phyloP scores from a whole-genome alignment of 2,797 vertebrate species.

The Cossypha caffra region DNA sequence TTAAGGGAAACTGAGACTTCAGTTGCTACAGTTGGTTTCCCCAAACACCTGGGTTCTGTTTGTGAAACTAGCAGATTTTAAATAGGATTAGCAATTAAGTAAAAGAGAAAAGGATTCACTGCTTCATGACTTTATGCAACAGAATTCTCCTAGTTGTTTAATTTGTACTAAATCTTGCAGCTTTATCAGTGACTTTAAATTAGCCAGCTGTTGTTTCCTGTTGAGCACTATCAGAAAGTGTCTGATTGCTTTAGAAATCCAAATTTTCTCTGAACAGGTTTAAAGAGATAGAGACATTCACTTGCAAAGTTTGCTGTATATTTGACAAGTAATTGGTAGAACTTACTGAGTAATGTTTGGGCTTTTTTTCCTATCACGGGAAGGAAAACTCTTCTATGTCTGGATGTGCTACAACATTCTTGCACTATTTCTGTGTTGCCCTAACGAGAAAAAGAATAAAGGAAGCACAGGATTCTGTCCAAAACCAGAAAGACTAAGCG shows the following conservation, averaged over 20 bases:
- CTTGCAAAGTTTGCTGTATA: neutral
- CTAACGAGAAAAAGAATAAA: neutral
- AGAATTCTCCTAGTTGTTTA: neutral
- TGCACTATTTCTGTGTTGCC: neutral
- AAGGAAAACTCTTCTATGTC: neutral
- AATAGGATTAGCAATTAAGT: neutral
- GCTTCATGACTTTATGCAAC: neutral
- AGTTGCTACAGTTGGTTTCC: neutral
- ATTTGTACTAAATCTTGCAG: neutral
- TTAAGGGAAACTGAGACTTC: neutral
- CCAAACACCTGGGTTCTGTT: neutral
- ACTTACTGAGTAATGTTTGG: neutral
- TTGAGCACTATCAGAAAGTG: neutral
- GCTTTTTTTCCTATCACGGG: neutral
- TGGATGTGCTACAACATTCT: neutral
- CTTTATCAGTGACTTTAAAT: slow-evolving; percentile 31
- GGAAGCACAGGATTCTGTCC: neutral
- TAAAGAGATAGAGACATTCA: neutral
- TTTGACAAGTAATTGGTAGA: neutral
- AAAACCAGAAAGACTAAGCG: neutral
- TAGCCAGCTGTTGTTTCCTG: slow-evolving; percentile 26
- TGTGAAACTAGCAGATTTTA: neutral
- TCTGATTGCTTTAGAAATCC: neutral
- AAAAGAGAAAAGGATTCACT: neutral
- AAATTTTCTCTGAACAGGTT: neutral